Evolutionary conservation across 92 coral and sea anemone species (phyloP), one percentile per base, ranked within the genome.

Genomic region (Epizoanthus scotinus): DNA sequence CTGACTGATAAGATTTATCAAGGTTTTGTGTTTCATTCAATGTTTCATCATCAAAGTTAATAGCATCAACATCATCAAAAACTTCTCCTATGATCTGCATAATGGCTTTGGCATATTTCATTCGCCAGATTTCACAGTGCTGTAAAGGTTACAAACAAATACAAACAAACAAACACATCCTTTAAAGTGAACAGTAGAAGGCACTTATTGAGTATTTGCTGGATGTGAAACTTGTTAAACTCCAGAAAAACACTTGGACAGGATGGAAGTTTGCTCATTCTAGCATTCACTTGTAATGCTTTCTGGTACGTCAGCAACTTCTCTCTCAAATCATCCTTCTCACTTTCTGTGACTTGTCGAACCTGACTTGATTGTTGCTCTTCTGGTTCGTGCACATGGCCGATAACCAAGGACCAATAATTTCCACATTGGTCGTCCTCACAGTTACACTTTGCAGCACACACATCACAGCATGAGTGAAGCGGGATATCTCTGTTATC

Each of bases 391-490:
- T 12, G 68, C 68, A 63, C 28, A 63, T 63, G 36, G 42, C 68
- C 31, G 67, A 63, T 18, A 63, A 1, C 67, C 3, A 63, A 12
- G 31, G 67, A 63, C 67, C 40, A 63, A 63, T 63, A 40, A 26
- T 63, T 63, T 63, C 0, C 67, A 63, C 40, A 63, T 63, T 63
- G 67, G 67, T 47, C 78, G 21, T 82, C 69, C 54, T 56, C 79
- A 65, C 91, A 91, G 67, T 34, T 68, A 63, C 88, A 88, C 31
- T 36, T 65, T 72, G 78, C 78, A 7, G 91, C 87, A 84, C 94
- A 90, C 31, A 90, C 71, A 77, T 90, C 93, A 83, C 93, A 90
- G 81, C 93, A 90, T 53, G 59, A 65, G 78, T 87, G 88, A 28
- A 87, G 86, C 8, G 73, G 42, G 6, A 78, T 83, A 29, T 50